Conservation (phyloP, 2,797 vertebrate genomes). For the Chelonia mydas region DNA sequence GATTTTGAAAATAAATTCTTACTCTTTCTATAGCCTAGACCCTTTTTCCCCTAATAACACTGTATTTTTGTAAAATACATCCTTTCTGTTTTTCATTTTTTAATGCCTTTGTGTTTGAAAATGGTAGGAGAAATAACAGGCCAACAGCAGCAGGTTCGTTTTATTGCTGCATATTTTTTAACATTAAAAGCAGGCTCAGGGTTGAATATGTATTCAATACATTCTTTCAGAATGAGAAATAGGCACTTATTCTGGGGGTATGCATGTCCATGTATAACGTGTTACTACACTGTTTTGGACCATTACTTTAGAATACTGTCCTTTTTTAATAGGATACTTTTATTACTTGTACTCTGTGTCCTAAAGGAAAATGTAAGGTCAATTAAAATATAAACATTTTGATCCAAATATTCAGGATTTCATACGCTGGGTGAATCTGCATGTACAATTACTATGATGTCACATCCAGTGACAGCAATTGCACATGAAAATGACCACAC, state of each 20-base stretch:
- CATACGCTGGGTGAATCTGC: background rate
- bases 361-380: background rate
- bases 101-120: background rate
- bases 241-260: background rate
- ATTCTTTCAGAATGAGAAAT: background rate
- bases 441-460: background rate
- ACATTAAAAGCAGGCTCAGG: background rate
- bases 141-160: background rate
- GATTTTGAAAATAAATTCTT: background rate
- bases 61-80: fast-evolving
- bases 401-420: background rate
- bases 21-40: background rate
- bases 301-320: background rate
- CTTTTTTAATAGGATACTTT: background rate
- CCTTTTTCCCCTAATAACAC: background rate
- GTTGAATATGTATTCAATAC: background rate
- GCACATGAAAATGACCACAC: background rate
- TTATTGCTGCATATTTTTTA: background rate
- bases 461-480: background rate
- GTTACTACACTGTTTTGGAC: background rate
- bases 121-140: background rate
- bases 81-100: background rate
- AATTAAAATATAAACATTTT: background rate
- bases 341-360: background rate
- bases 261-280: background rate